Conservation (phyloP, 2,888 invertebrate species). For the Netelia inedita region DNA sequence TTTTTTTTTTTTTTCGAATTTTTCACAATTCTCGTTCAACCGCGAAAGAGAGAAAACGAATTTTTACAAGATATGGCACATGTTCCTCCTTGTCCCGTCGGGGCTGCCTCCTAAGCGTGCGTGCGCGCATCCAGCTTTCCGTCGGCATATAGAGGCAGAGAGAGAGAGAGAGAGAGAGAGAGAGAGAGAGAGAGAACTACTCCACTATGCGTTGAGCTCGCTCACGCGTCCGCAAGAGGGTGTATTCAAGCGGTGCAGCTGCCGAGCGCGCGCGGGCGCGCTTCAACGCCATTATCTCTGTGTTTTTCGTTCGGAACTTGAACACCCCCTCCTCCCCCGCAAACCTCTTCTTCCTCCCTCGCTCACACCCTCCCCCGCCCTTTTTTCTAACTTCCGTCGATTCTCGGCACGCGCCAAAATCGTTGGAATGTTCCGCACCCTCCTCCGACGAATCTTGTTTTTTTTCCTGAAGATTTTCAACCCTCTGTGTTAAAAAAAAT, state of each 20-base stretch:
- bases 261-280: conserved; percentile 75
- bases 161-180: conserved; percentile 2
- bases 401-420: conserved; percentile 64
- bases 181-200: background rate
- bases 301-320: conserved; percentile 57
- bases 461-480: background rate
- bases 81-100: conserved; percentile 62
- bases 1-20: background rate
- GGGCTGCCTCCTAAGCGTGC: conserved; percentile 4
- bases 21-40: background rate
- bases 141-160: conserved; percentile 31
- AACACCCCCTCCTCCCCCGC: conserved; percentile 38
- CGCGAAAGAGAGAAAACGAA: background rate
- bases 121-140: conserved; percentile 67
- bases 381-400: conserved; percentile 59
- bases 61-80: conserved; percentile 68
- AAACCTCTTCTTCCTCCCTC: conserved; percentile 13
- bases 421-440: conserved; percentile 5
- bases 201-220: conserved; percentile 26
- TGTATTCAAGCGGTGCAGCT: conserved; percentile 79
- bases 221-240: conserved; percentile 75
- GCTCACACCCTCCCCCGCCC: conserved; percentile 9
- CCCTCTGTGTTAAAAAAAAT: background rate
- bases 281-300: conserved; percentile 80
- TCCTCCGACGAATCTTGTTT: background rate